Conservation (phyloP, 2,888 invertebrate species). For the Lepidochrysops patricia region DNA sequence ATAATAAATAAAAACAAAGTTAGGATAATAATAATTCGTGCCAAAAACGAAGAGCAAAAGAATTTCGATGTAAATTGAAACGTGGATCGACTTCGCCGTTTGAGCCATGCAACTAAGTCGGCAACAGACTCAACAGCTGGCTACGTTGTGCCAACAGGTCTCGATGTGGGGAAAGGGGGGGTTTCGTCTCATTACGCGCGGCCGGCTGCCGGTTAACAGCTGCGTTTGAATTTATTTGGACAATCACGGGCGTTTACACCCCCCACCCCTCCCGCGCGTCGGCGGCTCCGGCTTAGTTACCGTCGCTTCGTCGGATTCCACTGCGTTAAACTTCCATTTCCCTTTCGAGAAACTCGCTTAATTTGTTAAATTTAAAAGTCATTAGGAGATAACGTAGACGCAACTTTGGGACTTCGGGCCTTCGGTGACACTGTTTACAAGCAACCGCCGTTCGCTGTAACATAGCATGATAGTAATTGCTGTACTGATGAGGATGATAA, state of each 20-base stretch:
- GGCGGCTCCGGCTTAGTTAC: neutral
- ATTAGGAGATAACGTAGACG: neutral
- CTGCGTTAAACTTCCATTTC: neutral
- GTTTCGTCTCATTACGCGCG: conserved; percentile 8
- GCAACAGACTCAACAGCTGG: neutral
- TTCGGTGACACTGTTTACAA: too few species aligned
- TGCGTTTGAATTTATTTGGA: conserved; percentile 1
- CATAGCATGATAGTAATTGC: too few species aligned
- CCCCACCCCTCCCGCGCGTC: neutral
- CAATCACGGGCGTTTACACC: neutral
- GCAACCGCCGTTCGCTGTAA: too few species aligned
- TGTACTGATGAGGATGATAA: too few species aligned
- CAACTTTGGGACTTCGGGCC: neutral
- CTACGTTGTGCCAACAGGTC: neutral
- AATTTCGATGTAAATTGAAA: neutral
- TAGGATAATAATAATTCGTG: too few species aligned
- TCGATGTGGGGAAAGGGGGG: neutral
- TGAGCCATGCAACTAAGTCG: neutral
- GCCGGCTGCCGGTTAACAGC: neutral
- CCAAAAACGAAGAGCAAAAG: too few species aligned
- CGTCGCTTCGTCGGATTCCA: neutral
- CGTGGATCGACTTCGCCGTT: neutral
- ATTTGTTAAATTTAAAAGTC: neutral
- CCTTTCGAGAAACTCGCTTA: neutral
- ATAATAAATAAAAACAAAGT: too few species aligned